Conservation (phyloP, 2,113 vertebrate genomes). For the Lophius piscatorius region DNA sequence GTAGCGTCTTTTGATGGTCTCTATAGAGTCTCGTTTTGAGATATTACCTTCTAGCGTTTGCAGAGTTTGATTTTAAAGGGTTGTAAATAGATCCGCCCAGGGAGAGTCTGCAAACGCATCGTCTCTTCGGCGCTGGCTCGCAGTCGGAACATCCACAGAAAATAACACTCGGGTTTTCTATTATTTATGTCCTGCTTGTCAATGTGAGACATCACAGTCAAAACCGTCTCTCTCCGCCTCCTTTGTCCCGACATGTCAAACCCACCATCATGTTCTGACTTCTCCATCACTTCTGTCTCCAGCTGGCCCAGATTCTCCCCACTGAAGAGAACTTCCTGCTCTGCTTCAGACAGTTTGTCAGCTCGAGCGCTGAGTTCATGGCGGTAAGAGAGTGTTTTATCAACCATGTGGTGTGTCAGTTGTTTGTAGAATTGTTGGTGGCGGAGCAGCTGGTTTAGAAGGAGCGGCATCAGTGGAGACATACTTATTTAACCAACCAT, state of each 20-base stretch:
- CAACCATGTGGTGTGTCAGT: too few relatives aligned
- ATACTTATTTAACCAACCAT: conserved; percentile 5
- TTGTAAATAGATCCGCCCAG: conserved; percentile 36
- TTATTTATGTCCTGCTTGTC: conserved; percentile 57
- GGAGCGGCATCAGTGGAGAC: conserved; percentile 12
- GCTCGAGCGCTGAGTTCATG: conserved; percentile 97
- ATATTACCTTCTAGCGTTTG: conserved; percentile 15
- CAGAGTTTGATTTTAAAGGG: conserved; percentile 8
- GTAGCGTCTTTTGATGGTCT: conserved; percentile 30
- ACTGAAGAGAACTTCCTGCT: conserved; percentile 98
- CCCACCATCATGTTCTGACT: conserved; percentile 49
- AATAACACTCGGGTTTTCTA: conserved; percentile 50
- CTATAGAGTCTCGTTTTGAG: conserved; percentile 9
- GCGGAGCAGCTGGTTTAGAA: conserved; percentile 4
- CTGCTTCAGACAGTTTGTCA: conserved; percentile 95
- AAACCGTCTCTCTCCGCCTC: conserved; percentile 44
- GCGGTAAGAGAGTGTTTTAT: conserved; percentile 83
- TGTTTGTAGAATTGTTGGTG: conserved; percentile 6
- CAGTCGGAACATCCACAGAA: conserved; percentile 20
- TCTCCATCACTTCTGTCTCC: conserved; percentile 42
- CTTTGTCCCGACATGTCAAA: conserved; percentile 7
- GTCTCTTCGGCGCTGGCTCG: too few relatives aligned
- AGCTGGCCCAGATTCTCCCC: conserved; percentile 98
- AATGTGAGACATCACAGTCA: conserved; percentile 40
- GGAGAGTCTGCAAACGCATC: conserved; percentile 25